These are phyloP conservation scores for Phyllopteryx taeniolatus DNA, from an alignment of 2,113 vertebrate genomes.

Conservation along the genomic window DNA sequence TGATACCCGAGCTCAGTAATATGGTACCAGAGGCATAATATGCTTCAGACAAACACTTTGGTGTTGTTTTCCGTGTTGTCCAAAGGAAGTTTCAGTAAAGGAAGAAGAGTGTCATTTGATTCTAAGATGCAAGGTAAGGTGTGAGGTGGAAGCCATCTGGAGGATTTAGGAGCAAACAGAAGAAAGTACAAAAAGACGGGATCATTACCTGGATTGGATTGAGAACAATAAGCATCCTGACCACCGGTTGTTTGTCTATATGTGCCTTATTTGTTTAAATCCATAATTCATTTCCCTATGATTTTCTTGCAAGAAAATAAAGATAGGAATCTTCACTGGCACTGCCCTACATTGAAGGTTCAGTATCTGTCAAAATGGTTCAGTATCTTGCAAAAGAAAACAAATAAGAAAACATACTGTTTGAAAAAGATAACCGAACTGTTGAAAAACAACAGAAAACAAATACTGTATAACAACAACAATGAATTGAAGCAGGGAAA, in stretches of 20 bases:
- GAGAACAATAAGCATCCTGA: neutral
- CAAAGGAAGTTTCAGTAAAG: neutral
- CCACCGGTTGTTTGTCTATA: neutral
- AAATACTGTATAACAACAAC: too few relatives aligned
- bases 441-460: too few relatives aligned
- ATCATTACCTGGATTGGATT: neutral
- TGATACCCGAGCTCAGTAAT: neutral
- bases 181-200: constrained; percentile 5
- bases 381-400: too few relatives aligned
- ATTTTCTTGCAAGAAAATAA: too few relatives aligned
- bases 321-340: too few relatives aligned
- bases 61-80: neutral
- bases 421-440: too few relatives aligned
- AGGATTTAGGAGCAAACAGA: constrained; percentile 6
- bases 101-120: constrained; percentile 4
- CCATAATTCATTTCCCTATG: too few relatives aligned
- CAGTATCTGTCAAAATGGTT: too few relatives aligned
- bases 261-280: neutral
- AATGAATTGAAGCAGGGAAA: too few relatives aligned
- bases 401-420: too few relatives aligned
- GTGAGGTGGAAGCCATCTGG: neutral
- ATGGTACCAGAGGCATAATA: neutral
- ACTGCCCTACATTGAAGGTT: too few relatives aligned
- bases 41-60: neutral
- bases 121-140: neutral